phyloP scores from a whole-genome alignment of 2,797 vertebrate genomes.

The Danio aesculapii region DNA sequence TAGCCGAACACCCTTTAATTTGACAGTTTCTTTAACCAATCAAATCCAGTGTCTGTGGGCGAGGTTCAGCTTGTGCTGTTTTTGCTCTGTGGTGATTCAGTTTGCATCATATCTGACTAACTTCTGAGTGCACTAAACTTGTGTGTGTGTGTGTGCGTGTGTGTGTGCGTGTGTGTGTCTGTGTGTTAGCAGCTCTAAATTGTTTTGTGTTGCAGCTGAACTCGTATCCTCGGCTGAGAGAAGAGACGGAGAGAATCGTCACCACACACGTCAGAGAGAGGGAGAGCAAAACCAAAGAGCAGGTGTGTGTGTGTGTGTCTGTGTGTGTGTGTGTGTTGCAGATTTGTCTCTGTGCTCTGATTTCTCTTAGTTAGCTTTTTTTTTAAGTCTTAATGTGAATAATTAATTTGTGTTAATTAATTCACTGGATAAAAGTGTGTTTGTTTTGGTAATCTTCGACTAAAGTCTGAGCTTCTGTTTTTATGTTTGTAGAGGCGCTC shows the following conservation, averaged over 20 bases:
- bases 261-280: slow-evolving; percentile 23
- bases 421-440: too few relatives aligned
- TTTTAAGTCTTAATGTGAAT: too few relatives aligned
- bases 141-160: not conserved
- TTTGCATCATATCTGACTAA: too few relatives aligned
- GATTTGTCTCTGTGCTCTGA: too few relatives aligned
- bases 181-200: slow-evolving; percentile 14
- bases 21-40: not conserved
- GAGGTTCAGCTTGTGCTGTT: slow-evolving; percentile 3
- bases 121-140: not conserved
- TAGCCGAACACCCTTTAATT: not conserved
- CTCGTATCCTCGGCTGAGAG: slow-evolving; percentile 33
- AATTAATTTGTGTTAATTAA: too few relatives aligned
- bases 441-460: too few relatives aligned
- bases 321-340: too few relatives aligned
- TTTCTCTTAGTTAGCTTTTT: too few relatives aligned
- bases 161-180: too few relatives aligned
- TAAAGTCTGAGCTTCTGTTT: too few relatives aligned
- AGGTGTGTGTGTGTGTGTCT: not conserved
- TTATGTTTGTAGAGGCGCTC: too few relatives aligned
- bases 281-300: slow-evolving; percentile 15
- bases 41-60: not conserved
- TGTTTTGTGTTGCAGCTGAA: slow-evolving; percentile 37
- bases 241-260: slow-evolving; percentile 34
- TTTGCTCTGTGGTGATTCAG: slow-evolving; percentile 9